phyloP scores from a whole-genome alignment of 2,113 vertebrate genomes.

The Pontoporia blainvillei region DNA sequence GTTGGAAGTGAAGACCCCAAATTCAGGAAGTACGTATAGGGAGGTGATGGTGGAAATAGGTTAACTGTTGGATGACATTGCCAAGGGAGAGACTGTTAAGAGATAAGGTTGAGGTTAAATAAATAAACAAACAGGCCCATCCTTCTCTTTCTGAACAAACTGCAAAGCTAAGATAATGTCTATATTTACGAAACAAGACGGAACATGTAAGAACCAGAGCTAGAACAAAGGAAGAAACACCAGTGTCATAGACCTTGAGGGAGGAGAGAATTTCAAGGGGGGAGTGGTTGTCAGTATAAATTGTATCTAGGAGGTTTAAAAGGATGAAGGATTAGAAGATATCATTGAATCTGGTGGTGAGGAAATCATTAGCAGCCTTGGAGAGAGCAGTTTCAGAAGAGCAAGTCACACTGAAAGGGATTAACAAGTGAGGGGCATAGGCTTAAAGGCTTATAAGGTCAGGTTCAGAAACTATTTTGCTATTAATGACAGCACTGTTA shows the following conservation, averaged over 20 bases:
- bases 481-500: background rate
- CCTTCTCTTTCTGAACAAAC: background rate
- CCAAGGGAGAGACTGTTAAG: background rate
- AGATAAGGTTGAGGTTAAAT: background rate
- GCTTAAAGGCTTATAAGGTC: background rate
- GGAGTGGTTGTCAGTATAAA: background rate
- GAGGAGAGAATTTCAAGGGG: background rate
- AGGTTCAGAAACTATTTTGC: background rate
- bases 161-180: background rate
- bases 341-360: background rate
- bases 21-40: background rate
- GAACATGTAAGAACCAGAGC: background rate
- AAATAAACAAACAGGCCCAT: background rate
- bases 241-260: background rate
- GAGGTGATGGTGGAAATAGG: background rate
- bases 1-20: background rate
- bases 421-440: background rate
- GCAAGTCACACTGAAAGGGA: background rate
- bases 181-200: background rate
- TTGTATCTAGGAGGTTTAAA: background rate
- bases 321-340: background rate
- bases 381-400: background rate
- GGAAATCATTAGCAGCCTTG: background rate
- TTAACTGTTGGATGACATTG: background rate
- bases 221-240: background rate